A percentile compares a stretch with the other conserved stretches of the same genome.
phyloP scores from a whole-genome alignment of 2,797 vertebrate species.

The Pantherophis vulpinus region DNA sequence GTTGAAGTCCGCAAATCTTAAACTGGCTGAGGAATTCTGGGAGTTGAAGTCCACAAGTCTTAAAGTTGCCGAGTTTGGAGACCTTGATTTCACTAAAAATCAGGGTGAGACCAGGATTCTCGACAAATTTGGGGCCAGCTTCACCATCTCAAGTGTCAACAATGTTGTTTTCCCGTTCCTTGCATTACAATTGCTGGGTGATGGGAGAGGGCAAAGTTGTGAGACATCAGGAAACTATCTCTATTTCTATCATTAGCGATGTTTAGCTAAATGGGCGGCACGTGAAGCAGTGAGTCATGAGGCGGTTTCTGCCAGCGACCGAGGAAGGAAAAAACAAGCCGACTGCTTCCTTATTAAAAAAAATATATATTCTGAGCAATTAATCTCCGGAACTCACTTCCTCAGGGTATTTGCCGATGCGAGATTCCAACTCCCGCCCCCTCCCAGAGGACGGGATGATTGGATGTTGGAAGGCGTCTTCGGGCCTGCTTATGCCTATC shows the following conservation, averaged over 20 bases:
- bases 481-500: fast-evolving
- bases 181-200: not conserved
- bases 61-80: no score
- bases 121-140: not conserved
- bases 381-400: not conserved
- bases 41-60: no score
- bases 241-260: fast-evolving
- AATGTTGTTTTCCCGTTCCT: not conserved
- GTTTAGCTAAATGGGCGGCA: not conserved
- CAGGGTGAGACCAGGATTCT: not conserved
- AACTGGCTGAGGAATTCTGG: no score
- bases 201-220: not conserved
- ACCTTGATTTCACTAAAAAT: not conserved
- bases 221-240: not conserved
- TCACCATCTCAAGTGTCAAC: not conserved
- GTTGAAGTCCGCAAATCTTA: no score
- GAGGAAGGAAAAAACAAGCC: not conserved
- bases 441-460: fast-evolving
- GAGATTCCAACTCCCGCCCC: not conserved
- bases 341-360: not conserved
- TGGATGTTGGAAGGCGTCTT: not conserved
- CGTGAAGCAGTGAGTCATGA: not conserved
- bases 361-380: not conserved
- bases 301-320: not conserved
- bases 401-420: not conserved